phyloP scores from a whole-genome alignment of 1,140 invertebrate genomes.

The Zaprionus camerounensis region DNA sequence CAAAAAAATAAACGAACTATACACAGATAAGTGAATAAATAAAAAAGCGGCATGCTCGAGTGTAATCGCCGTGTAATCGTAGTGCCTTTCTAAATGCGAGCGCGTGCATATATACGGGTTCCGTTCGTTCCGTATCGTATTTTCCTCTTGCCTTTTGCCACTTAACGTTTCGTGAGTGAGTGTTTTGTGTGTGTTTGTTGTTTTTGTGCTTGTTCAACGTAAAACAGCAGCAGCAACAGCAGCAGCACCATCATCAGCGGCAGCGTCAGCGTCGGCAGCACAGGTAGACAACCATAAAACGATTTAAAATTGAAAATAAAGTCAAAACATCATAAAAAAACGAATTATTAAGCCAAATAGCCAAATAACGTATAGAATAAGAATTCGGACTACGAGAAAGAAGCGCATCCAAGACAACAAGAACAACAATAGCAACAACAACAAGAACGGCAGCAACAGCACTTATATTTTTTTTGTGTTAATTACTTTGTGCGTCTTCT shows the following conservation, averaged over 20 bases:
- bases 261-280: conserved; percentile 45
- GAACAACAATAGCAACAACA: conserved; percentile 29
- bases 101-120: conserved; percentile 82
- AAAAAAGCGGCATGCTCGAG: conserved; percentile 28
- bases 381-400: conserved; percentile 39
- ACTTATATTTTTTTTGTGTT: conserved; percentile 60
- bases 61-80: conserved; percentile 41
- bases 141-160: conserved; percentile 61
- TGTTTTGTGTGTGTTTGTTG: conserved; percentile 55
- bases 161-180: conserved; percentile 60
- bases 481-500: conserved; percentile 75
- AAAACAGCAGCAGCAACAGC: conserved; percentile 44
- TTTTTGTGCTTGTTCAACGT: conserved; percentile 72
- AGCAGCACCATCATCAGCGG: conserved; percentile 13
- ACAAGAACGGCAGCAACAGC: conserved; percentile 41
- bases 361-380: conserved; percentile 47
- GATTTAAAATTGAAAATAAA: conserved; percentile 53
- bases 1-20: conserved; percentile 26
- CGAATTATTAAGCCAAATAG: conserved; percentile 37
- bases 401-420: conserved; percentile 42
- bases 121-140: conserved; percentile 69
- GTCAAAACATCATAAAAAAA: conserved; percentile 37
- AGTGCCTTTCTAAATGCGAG: conserved; percentile 59
- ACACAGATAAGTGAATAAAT: conserved; percentile 33
- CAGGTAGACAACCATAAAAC: conserved; percentile 71